These are phyloP conservation scores for Cotesia congregata DNA, from an alignment of 2,888 invertebrate genomes.

Conservation along the genomic window DNA sequence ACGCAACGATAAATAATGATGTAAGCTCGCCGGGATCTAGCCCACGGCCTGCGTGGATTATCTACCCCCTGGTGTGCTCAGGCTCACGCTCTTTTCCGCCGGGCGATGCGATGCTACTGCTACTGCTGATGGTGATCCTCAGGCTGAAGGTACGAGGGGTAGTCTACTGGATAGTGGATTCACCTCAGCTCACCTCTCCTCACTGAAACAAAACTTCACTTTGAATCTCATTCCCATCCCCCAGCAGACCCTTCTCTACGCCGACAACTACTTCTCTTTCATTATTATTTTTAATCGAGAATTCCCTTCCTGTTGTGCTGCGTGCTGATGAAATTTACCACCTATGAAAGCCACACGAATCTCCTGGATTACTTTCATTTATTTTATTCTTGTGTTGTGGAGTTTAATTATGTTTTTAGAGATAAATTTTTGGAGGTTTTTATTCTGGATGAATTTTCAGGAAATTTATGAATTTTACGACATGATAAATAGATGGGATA, in stretches of 20 bases:
- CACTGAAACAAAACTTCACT: not conserved
- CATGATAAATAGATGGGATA: no score
- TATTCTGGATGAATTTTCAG: no score
- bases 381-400: not conserved
- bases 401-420: not conserved
- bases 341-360: conserved; percentile 10
- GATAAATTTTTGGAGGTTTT: not conserved
- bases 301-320: conserved; percentile 19
- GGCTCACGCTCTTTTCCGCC: conserved; percentile 6
- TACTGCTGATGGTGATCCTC: not conserved
- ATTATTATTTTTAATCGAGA: conserved; percentile 48
- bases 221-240: conserved; percentile 22
- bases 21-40: conserved; percentile 58
- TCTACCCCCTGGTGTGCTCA: conserved; percentile 22
- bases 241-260: no score
- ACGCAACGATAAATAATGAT: conserved; percentile 67
- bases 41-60: conserved; percentile 55
- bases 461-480: no score
- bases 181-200: not conserved
- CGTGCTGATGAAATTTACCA: conserved; percentile 23
- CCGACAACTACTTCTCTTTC: conserved; percentile 37
- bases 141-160: not conserved
- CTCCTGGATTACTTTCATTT: not conserved
- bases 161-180: not conserved
- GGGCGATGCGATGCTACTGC: not conserved